A percentile compares a stretch with the other conserved stretches of the same genome.
These are phyloP conservation scores for Triplophysa tibetana DNA, from an alignment of 2,113 vertebrate species.

Conservation along the genomic window DNA sequence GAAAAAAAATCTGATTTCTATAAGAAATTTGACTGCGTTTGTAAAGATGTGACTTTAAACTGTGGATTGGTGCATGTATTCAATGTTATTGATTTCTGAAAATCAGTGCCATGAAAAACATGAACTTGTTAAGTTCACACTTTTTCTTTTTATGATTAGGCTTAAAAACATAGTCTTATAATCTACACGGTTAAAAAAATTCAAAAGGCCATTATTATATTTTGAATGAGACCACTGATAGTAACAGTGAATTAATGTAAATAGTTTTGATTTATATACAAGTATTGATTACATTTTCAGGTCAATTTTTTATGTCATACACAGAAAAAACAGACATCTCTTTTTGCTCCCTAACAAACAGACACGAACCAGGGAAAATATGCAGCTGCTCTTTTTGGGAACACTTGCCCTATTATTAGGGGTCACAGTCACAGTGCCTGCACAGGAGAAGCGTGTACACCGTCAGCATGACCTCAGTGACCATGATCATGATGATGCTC, in stretches of 20 bases:
- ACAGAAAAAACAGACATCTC: neutral
- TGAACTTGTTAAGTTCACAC: neutral
- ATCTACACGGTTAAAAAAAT: neutral
- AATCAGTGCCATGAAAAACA: neutral
- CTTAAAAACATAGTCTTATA: neutral
- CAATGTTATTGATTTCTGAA: neutral
- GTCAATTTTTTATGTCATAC: neutral
- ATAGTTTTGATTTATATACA: no score
- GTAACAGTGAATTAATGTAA: no score
- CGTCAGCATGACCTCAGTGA: slow-evolving; percentile 80
- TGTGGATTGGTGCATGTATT: neutral
- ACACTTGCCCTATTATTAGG: slow-evolving; percentile 53
- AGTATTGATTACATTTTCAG: neutral
- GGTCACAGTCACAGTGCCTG: slow-evolving; percentile 66
- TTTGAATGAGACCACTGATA: neutral
- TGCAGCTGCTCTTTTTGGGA: slow-evolving; percentile 58
- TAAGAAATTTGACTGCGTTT: neutral
- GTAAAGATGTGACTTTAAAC: neutral
- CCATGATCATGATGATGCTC: slow-evolving; percentile 72
- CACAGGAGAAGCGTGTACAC: slow-evolving; percentile 83
- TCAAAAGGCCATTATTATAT: no score
- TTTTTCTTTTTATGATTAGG: neutral
- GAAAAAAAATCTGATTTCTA: neutral
- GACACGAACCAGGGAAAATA: slow-evolving; percentile 36
- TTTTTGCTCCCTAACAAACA: neutral